Base-by-base conservation (phyloP, 2,888 invertebrate species). In the Thymelicus acteon region DNA sequence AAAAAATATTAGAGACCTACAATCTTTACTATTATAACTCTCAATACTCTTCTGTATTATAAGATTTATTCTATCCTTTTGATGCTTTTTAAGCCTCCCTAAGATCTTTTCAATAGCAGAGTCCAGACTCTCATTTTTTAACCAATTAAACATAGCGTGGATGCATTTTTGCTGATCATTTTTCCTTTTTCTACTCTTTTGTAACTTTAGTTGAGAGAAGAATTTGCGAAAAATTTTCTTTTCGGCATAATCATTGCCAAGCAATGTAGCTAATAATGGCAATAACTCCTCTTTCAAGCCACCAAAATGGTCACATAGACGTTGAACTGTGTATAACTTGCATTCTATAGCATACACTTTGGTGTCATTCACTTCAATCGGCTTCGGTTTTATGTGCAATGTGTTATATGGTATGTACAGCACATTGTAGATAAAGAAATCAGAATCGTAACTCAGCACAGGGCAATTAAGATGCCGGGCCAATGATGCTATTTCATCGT, bases 361-460 rank as follows among this genome's bases (percentile, higher is more conserved):
- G 8, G 73, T 79, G 0, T 79, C 86, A 74, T 88, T 77, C 24
- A 84, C 78, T 31, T 84, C 82, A 48, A 87, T 74, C 1, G 77
- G 76, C 58, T 79, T 85, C 7, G 91, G 85, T 82, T 94, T 94
- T 7, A 94, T 85, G 6, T 96, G 94, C 12, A 97, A 82, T 37
- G 96, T 96, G 44, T 95, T 93, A 75, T 97, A 95, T 0, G 98
- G 97, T 75, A 99, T 96, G 78, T 98, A 98, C 2, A 94, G 88
- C 0, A 97, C 96, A 88, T 97, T 97, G 87, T 97, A 98, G 75
- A 99, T 96, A 81, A 96, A 98, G 89, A 98, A 99, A 90, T 99
- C 99, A 0, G 98, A 98, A 88, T 99, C 99, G 78, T 97, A 97
- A 81, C 98, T 98, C 5, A 99, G 85, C 2, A 99, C 96, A 0